Evolutionary conservation across 1,140 invertebrate species (phyloP), one percentile per base, ranked within the genome.

Genomic region (Globodera ellingtonae): DNA sequence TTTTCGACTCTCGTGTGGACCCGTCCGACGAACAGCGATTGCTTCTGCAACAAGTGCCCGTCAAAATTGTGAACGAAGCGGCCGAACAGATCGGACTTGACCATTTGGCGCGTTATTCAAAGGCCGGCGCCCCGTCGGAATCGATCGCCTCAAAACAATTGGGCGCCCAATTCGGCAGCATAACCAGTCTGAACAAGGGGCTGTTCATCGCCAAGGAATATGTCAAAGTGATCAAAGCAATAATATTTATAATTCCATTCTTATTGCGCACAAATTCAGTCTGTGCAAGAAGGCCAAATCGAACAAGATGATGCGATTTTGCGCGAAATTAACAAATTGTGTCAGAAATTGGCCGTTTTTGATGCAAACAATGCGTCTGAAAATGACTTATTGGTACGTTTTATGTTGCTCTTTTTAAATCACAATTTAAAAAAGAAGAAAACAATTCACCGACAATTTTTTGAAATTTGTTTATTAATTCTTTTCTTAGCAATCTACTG

Each of bases 81-180:
- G 84, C 84, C 7, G 83, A 84, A 72, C 84, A 86, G 59, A 84
- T 84, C 48, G 84, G 83, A 50, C 62, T 84, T 6, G 83, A 84
- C 72, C 83, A 84, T 69, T 83, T 84, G 24, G 83, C 83, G 8
- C 81, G 83, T 24, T 86, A 73, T 62, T 86, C 83, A 0, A 71
- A 44, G 21, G 46, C 56, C 9, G 81, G 81, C 65, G 84, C 73
- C 21, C 71, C 35, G 13, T 50, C 66, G 24, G 83, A 84, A 52
- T 76, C 84, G 13, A 84, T 75, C 18, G 52, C 80, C 46, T 85
- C 83, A 8, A 84, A 86, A 83, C 72, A 85, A 21, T 62, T 84
- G 50, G 48, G 48, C 24, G 84, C 82, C 3, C 83, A 84, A 71
- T 73, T 81, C 24, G 84, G 83, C 13, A 83, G 83, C 10, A 69